Conservation (phyloP, 2,113 vertebrate genomes). For the Gasterosteus aculeatus region DNA sequence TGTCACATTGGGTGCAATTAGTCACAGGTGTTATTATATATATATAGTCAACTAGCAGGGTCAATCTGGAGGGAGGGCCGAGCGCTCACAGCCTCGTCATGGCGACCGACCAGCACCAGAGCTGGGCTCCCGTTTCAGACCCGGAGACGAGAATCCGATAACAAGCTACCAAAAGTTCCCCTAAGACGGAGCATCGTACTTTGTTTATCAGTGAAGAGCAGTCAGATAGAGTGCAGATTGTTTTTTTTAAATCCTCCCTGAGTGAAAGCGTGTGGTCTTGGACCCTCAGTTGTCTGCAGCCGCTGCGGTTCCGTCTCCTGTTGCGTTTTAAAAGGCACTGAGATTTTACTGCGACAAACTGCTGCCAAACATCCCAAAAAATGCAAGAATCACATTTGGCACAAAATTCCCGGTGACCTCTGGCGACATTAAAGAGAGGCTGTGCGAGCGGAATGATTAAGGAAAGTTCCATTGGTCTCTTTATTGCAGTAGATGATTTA, state of each 20-base stretch:
- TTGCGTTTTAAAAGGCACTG: too few species aligned
- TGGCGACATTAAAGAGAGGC: background rate
- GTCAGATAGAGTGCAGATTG: conserved; percentile 3
- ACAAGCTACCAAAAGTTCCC: background rate
- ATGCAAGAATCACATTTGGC: background rate
- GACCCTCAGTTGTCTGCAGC: background rate
- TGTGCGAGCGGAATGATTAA: background rate
- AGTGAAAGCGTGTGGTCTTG: background rate
- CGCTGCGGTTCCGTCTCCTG: background rate
- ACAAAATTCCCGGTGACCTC: background rate
- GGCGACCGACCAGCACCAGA: conserved; percentile 40
- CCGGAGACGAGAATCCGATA: conserved; percentile 11
- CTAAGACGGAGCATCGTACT: background rate
- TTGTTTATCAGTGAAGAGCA: background rate
- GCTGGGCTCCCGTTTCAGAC: conserved; percentile 29
- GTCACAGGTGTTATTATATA: conserved; percentile 69
- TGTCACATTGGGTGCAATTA: conserved; percentile 80
- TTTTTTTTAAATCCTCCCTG: conserved; percentile 1
- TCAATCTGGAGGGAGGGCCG: conserved; percentile 57
- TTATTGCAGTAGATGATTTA: background rate
- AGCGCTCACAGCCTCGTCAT: conserved; percentile 50
- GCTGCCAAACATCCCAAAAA: background rate
- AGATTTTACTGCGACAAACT: background rate
- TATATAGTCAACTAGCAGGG: conserved; percentile 71
- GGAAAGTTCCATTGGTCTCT: background rate